phyloP scores from a whole-genome alignment of 2,113 vertebrate species.

The Dipodomys merriami region DNA sequence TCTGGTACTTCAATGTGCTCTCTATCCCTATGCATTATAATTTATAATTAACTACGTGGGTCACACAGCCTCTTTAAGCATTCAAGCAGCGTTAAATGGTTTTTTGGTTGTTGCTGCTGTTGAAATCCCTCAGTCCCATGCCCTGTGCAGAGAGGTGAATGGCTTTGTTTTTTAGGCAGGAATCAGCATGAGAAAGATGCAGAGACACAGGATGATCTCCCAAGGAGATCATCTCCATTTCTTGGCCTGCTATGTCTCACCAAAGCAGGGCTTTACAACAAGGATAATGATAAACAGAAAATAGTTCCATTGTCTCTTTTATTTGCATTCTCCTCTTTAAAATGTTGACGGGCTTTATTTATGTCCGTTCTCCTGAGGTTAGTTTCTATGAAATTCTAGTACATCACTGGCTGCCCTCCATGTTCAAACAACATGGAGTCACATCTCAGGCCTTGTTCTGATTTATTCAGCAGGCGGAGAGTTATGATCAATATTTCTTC shows the following conservation, averaged over 20 bases:
- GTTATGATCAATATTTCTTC: conserved; percentile 74
- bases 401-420: conserved; percentile 74
- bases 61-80: not conserved
- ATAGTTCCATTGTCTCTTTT: conserved; percentile 57
- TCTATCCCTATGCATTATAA: not conserved
- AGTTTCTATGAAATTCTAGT: conserved; percentile 77
- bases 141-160: not conserved
- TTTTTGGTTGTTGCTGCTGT: not conserved
- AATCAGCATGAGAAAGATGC: not conserved
- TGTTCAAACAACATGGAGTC: conserved; percentile 58
- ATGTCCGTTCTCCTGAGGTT: conserved; percentile 75
- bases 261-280: not conserved
- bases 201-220: not conserved
- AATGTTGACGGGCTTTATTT: conserved; percentile 73
- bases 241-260: conserved; percentile 1
- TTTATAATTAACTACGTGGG: not conserved
- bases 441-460: conserved; percentile 71
- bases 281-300: conserved; percentile 74
- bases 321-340: conserved; percentile 70
- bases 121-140: not conserved
- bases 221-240: not conserved
- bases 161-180: not conserved
- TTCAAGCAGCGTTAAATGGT: not conserved
- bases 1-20: not conserved
- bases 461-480: conserved; percentile 80